Evolutionary conservation across 2,888 invertebrate species (phyloP).

Genomic region (Eristalis arbustorum): DNA sequence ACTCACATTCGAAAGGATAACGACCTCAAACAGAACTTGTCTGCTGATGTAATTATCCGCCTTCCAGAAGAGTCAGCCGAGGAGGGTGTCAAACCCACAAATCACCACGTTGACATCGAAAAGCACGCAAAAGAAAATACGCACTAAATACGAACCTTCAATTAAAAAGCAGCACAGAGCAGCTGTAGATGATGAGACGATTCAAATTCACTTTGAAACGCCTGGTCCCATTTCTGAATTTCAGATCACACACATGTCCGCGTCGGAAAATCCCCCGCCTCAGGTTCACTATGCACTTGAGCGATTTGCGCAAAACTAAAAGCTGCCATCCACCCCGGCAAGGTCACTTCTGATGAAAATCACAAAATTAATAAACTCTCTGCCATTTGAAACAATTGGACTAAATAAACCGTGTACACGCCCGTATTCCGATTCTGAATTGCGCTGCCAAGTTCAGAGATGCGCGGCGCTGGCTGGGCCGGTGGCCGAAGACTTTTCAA

Average conservation of each 20-base stretch:
- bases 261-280: background rate
- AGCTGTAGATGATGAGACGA: background rate
- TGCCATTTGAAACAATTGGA: constrained; percentile 37
- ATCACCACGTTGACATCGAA: background rate
- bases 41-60: background rate
- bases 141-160: background rate
- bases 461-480: background rate
- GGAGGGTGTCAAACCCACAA: background rate
- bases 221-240: background rate
- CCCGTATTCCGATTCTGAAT: background rate
- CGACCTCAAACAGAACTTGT: background rate
- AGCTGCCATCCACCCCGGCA: background rate
- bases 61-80: background rate
- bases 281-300: constrained; percentile 27
- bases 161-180: background rate
- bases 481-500: background rate
- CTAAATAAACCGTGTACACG: constrained; percentile 1
- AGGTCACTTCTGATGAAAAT: constrained; percentile 16
- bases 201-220: constrained; percentile 4
- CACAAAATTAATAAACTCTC: constrained; percentile 11
- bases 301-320: constrained; percentile 35
- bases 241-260: background rate
- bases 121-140: background rate
- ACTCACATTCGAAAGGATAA: background rate
- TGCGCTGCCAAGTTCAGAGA: constrained; percentile 3